A percentile compares a stretch with the other conserved stretches of the same genome.
phyloP scores from a whole-genome alignment of 1,140 invertebrate genomes.

The Drosophila melanica region DNA sequence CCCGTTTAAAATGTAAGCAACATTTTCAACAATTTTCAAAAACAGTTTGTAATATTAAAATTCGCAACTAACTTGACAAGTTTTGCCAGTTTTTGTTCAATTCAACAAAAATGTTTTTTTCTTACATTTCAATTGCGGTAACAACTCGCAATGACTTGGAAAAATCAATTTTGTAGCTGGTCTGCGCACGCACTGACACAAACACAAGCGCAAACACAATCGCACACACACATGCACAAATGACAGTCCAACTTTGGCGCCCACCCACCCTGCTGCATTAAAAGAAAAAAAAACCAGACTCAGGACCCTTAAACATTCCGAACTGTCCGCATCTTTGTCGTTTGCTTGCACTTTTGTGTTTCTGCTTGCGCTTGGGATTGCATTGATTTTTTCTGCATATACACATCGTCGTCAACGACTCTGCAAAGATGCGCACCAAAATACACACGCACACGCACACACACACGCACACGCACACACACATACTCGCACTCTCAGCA shows the following conservation, averaged over 20 bases:
- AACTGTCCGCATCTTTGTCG: conserved; percentile 29
- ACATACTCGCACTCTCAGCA: conserved; percentile 62
- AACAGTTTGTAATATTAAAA: conserved; percentile 16
- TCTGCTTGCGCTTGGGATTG: conserved; percentile 55
- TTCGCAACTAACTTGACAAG: conserved; percentile 1
- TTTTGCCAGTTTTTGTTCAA: conserved; percentile 22
- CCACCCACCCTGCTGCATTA: conserved; percentile 65
- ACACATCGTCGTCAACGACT: conserved; percentile 23
- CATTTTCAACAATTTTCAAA: conserved; percentile 9
- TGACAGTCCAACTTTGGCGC: conserved; percentile 31
- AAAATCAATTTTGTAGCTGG: conserved; percentile 77
- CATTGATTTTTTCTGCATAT: conserved; percentile 76
- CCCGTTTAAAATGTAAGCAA: conserved; percentile 26
- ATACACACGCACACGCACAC: conserved; percentile 26
- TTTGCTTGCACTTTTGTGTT: conserved; percentile 64
- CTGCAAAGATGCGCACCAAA: conserved; percentile 57
- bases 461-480: conserved; percentile 25
- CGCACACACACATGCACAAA: conserved; percentile 7
- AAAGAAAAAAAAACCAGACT: conserved; percentile 32
- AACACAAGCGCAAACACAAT: conserved; percentile 1
- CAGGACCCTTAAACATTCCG: conserved; percentile 39
- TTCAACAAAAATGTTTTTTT: conserved; percentile 26
- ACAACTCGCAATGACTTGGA: conserved; percentile 63
- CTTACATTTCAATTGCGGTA: conserved; percentile 47
- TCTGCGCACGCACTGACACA: conserved; percentile 63